Percentiles rank a stretch among this genome's conserved stretches.
Conservation (phyloP, 2,888 invertebrate species). For the Protodeltote pygarga region DNA sequence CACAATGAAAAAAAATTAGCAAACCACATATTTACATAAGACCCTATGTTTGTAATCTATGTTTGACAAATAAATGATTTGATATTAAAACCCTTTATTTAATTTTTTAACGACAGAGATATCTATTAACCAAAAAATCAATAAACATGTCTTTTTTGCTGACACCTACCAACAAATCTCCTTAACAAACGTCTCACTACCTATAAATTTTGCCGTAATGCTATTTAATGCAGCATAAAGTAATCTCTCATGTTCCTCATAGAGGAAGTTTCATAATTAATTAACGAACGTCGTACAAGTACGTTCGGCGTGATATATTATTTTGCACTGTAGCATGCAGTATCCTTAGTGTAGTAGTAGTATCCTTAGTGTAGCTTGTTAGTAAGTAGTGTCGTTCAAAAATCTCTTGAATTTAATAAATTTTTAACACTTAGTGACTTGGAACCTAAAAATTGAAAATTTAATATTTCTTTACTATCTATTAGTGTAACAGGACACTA, state of each 20-base stretch:
- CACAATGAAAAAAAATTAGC: background rate
- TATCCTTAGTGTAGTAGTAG: slow-evolving; percentile 1
- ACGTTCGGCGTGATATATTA: slow-evolving; percentile 27
- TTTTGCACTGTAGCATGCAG: no score
- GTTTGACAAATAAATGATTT: no score
- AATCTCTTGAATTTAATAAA: background rate
- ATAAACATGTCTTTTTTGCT: no score
- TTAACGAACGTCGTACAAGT: slow-evolving; percentile 23
- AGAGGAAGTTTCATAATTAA: slow-evolving; percentile 40
- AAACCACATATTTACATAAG: background rate
- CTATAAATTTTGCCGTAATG: slow-evolving; percentile 3
- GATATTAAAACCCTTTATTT: no score
- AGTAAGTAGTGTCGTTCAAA: background rate
- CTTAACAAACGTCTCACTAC: no score
- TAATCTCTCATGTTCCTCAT: slow-evolving; percentile 30
- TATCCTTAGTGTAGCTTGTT: slow-evolving; percentile 1
- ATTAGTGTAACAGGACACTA: no score
- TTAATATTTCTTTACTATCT: no score
- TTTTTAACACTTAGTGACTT: no score
- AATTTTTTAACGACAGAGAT: no score
- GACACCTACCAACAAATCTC: no score
- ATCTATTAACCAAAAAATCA: no score
- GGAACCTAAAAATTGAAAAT: no score
- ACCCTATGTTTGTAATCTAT: background rate
- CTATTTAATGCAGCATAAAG: slow-evolving; percentile 35